Base-by-base conservation (phyloP, 2,113 vertebrate species). In the Galbula dea region DNA sequence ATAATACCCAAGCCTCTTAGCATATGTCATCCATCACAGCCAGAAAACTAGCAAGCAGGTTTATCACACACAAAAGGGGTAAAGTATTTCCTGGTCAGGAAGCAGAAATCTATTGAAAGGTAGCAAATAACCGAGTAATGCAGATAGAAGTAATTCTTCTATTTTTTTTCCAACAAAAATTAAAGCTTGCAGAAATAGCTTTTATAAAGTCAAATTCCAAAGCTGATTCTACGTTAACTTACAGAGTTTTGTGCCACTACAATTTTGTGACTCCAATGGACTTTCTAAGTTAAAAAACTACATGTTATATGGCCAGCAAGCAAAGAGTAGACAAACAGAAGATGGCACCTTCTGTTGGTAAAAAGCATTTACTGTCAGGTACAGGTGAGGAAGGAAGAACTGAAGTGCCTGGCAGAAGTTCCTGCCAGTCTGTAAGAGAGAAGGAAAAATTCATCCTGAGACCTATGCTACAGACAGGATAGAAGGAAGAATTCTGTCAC, bases 1-100 rank as follows among this genome's bases (percentile, higher is more conserved):
- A 97, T n/a, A 76, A 94, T 74, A 97, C 15, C 77, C 95, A 95
- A 95, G 72, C 39, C 86, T 96, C 89, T 96, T 95, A 97, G 88
- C 92, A 96, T 32, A 80, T 18, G 27, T 65, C 48, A 83, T 91
- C 89, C 79, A 81, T 58, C 67, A 94, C 52, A 91, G 92, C 52
- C 89, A 90, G 84, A 88, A 91, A 94, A 89, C 30, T 62, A 95
- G 59, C 57, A 94, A 83, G 80, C n/a, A 93, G 39, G 43, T 85
- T 94, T 93, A 66, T 95, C 46, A 79, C 52, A 75, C 27, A 77
- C n/a, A 81, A 85, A 82, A 74, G 15, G 37, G 34, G 45, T 45
- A 51, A 80, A 46, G 18, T 29, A 59, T 83, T 89, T 91, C 29
- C 37, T 92, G 66, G 27, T n/a, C 7, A 4, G 62, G 45, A 81